A percentile compares a stretch with the other conserved stretches of the same genome.
These are phyloP conservation scores for Accipiter cooperii DNA, from an alignment of 2,113 vertebrate species.

Conservation along the genomic window DNA sequence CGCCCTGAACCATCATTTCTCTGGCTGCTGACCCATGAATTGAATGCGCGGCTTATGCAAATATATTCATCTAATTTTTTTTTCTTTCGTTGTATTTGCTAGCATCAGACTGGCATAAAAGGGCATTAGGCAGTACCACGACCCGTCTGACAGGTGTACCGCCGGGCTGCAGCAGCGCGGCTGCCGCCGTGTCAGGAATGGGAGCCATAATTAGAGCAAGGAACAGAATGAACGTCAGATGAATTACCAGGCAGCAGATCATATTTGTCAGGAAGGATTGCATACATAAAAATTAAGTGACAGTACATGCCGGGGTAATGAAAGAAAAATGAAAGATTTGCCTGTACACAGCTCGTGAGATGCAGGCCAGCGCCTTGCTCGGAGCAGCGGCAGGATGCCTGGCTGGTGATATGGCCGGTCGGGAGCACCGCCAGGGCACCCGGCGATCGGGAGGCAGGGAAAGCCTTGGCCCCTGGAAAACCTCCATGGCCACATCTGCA, in stretches of 20 bases:
- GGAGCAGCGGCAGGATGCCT: neutral
- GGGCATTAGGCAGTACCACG: constrained; percentile 70
- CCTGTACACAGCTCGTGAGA: constrained; percentile 66
- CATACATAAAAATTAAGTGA: constrained; percentile 85
- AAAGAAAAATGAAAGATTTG: constrained; percentile 81
- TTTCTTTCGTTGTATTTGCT: constrained; percentile 46
- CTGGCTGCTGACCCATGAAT: constrained; percentile 68
- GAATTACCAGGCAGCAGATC: constrained; percentile 79
- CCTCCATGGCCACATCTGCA: neutral
- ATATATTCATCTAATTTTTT: constrained; percentile 35
- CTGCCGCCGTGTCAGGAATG: constrained; percentile 57
- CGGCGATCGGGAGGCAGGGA: neutral
- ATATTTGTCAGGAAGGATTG: constrained; percentile 82
- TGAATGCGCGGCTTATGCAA: constrained; percentile 42
- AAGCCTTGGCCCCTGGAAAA: neutral
- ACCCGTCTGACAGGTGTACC: constrained; percentile 75
- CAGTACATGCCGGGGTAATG: constrained; percentile 80
- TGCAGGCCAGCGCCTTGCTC: constrained; percentile 43
- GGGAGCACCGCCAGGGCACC: neutral
- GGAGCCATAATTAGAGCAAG: constrained; percentile 78
- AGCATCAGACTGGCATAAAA: constrained; percentile 72
- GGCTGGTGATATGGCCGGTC: fast-evolving
- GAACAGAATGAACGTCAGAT: constrained; percentile 77
- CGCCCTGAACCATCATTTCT: neutral
- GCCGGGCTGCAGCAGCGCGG: constrained; percentile 54